Evolutionary conservation across 2,888 invertebrate genomes (phyloP).

Genomic region (Phragmatobia fuliginosa): DNA sequence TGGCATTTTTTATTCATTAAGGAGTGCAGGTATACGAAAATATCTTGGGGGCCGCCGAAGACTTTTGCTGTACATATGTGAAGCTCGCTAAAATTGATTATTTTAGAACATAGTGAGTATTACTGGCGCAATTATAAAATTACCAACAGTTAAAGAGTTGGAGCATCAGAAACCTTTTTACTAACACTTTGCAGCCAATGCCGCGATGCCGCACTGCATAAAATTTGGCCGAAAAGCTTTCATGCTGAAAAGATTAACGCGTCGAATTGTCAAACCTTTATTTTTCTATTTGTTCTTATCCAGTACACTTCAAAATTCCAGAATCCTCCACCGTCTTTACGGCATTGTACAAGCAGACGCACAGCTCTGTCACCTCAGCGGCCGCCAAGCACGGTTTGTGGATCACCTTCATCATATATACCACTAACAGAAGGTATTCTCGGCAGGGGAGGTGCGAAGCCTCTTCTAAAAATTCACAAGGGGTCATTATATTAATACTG

Average conservation of each 20-base stretch:
- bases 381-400: constrained; percentile 6
- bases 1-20: neutral
- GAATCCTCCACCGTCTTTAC: constrained; percentile 6
- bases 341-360: constrained; percentile 1
- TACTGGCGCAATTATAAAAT: neutral
- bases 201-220: neutral
- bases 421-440: constrained; percentile 1
- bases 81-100: neutral
- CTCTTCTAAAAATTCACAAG: neutral
- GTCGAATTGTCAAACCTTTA: neutral
- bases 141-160: too few species aligned
- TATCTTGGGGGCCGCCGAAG: neutral
- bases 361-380: neutral
- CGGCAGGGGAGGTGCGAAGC: neutral
- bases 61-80: neutral
- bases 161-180: too few species aligned
- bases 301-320: constrained; percentile 1
- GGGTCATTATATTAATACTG: neutral
- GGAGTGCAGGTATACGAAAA: neutral
- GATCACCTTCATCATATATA: constrained; percentile 5
- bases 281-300: neutral
- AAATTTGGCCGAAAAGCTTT: neutral
- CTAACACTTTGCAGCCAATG: neutral
- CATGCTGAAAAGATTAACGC: neutral
- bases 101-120: neutral